Percentiles rank a stretch among this genome's conserved stretches.
Conservation (phyloP, 2,888 invertebrate genomes). For the Ceriagrion tenellum region DNA sequence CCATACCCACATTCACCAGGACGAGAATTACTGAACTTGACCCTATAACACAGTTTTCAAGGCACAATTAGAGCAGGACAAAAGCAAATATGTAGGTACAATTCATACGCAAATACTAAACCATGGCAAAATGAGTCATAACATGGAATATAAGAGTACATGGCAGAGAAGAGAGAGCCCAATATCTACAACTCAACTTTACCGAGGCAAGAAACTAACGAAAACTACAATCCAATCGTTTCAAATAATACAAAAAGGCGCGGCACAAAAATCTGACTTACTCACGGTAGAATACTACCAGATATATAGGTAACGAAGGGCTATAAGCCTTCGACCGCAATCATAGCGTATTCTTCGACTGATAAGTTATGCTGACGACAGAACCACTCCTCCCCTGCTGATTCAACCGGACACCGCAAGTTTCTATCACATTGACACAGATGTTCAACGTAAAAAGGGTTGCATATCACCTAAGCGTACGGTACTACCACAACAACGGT, state of each 20-base stretch:
- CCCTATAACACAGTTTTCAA: too few relatives aligned
- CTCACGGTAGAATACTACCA: not conserved
- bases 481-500: not conserved
- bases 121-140: too few relatives aligned
- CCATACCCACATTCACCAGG: too few relatives aligned
- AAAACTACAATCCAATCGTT: not conserved
- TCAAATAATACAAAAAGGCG: not conserved
- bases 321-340: not conserved
- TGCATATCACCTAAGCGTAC: not conserved
- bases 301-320: not conserved
- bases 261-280: not conserved
- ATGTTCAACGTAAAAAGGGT: not conserved
- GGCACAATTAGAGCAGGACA: too few relatives aligned
- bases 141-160: too few relatives aligned
- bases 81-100: too few relatives aligned
- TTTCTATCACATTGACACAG: not conserved
- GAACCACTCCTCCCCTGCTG: slow-evolving; percentile 37
- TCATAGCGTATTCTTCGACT: not conserved
- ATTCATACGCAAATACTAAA: too few relatives aligned
- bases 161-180: not conserved
- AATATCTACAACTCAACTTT: not conserved
- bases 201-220: not conserved
- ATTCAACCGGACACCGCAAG: slow-evolving; percentile 53
- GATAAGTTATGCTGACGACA: not conserved
- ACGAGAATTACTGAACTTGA: too few relatives aligned